Percentiles rank a stretch among this genome's conserved stretches.
These are phyloP conservation scores for Aphidius colemani DNA, from an alignment of 2,888 invertebrate genomes.

Conservation along the genomic window DNA sequence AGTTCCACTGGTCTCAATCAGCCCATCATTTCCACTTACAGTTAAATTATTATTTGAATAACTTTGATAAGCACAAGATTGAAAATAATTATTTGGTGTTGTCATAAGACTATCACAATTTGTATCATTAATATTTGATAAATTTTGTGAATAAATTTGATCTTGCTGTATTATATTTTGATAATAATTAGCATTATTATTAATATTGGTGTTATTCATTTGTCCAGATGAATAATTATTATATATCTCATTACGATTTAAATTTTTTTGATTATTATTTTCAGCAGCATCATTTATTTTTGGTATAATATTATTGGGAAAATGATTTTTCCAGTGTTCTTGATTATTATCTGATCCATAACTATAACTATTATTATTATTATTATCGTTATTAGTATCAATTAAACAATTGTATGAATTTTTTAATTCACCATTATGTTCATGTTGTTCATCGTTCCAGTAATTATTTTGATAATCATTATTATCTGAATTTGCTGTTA, in stretches of 20 bases:
- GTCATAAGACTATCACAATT: too few species aligned
- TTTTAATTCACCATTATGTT: not conserved
- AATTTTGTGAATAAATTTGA: not conserved
- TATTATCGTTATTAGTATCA: not conserved
- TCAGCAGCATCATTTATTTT: too few species aligned
- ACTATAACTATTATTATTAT: not conserved
- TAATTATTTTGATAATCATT: constrained; percentile 42
- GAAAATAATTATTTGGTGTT: too few species aligned
- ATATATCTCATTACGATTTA: not conserved
- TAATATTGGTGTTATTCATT: not conserved
- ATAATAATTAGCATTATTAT: not conserved
- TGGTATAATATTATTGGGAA: too few species aligned
- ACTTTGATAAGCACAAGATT: too few species aligned
- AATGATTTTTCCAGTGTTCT: not conserved
- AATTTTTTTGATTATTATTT: not conserved
- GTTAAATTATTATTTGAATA: too few species aligned
- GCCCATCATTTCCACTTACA: too few species aligned
- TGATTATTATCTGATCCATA: not conserved
- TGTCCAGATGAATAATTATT: not conserved
- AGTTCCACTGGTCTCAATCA: too few species aligned
- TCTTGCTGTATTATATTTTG: not conserved
- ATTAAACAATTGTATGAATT: too few species aligned
- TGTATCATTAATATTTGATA: too few species aligned
- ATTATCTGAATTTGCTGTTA: constrained; percentile 53
- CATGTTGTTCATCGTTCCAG: constrained; percentile 22